Percentiles rank a stretch among this genome's conserved stretches.
Conservation (phyloP, 2,797 vertebrate species). For the Pseudomugil tenellus region DNA sequence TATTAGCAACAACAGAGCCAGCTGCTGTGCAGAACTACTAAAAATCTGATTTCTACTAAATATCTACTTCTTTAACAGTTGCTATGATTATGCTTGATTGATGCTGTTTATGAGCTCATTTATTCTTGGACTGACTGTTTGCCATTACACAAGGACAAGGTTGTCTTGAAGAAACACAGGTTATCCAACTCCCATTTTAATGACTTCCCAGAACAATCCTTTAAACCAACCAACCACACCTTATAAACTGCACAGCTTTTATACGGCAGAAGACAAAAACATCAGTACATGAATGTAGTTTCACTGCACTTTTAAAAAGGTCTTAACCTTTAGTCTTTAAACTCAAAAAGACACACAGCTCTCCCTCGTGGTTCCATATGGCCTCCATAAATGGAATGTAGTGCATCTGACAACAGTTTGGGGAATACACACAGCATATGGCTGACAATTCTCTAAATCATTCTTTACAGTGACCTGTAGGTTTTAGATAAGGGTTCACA, state of each 20-base stretch:
- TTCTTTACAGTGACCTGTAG: constrained; percentile 25
- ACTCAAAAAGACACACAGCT: background rate
- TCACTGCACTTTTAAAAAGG: constrained; percentile 16
- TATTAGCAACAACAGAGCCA: background rate
- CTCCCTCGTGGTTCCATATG: background rate
- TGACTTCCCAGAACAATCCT: constrained; percentile 5
- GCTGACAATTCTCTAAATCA: constrained; percentile 7
- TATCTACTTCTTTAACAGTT: background rate
- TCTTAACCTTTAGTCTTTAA: constrained; percentile 18
- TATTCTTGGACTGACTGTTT: constrained; percentile 10
- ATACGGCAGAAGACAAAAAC: background rate
- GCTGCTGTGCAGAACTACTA: background rate
- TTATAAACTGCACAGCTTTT: background rate
- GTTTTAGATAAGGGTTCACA: constrained; percentile 12
- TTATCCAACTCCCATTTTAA: constrained; percentile 30
- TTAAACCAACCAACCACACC: constrained; percentile 5
- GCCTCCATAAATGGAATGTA: constrained; percentile 18
- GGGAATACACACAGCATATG: constrained; percentile 16
- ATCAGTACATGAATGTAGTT: background rate
- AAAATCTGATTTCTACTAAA: constrained; percentile 5
- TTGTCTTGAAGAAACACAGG: constrained; percentile 5
- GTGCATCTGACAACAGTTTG: constrained; percentile 9
- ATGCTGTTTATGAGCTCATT: constrained; percentile 15
- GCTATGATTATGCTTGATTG: constrained; percentile 2
- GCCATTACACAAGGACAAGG: background rate